Base-by-base conservation (phyloP, 2,888 invertebrate genomes). In the Noctua janthina region DNA sequence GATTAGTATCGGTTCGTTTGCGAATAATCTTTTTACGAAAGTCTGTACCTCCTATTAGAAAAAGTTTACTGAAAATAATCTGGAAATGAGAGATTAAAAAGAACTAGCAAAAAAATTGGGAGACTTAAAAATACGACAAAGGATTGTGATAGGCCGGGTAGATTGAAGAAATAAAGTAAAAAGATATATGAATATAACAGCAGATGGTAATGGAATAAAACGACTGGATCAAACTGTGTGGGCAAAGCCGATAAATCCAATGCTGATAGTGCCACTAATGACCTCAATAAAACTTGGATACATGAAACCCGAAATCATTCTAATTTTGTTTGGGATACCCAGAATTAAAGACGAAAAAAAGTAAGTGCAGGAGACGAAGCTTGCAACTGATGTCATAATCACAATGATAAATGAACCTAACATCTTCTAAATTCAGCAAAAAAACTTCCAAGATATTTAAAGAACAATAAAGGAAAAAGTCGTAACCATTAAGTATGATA, bases 1-100 rank as follows among this genome's bases (percentile, higher is more conserved):
- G 83, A 92, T 92, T 91, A 87, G 85, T 79, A n/a, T 69, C 80
- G 81, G 79, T 84, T 56, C 68, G 64, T 87, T 84, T 80, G 23
- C 13, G 11, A 78, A 74, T 64, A 69, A 62, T 71, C 43, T 79
- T 78, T 84, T 69, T 59, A 69, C 8, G 11, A 78, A 66, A 56
- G 23, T 54, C 35, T 39, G 43, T 54, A 62, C n/a, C 13, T 62
- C 15, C 59, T 66, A 59, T 15, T 67, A 56, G 39, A 83, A 86
- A 83, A 78, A 78, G 3, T 43, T 75, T 10, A 0, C 46, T 49
- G 23, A 74, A 73, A 66, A 73, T 73, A 51, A 67, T 54, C 29
- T 79, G 10, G 23, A 64, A 79, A 43, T 43, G 5, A 49, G 64
- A 49, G 13, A 59, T 59, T 51, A 46, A 67, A 43, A 1, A 35